phyloP scores from a whole-genome alignment of 2,113 vertebrate species.

The Nipponia nippon region DNA sequence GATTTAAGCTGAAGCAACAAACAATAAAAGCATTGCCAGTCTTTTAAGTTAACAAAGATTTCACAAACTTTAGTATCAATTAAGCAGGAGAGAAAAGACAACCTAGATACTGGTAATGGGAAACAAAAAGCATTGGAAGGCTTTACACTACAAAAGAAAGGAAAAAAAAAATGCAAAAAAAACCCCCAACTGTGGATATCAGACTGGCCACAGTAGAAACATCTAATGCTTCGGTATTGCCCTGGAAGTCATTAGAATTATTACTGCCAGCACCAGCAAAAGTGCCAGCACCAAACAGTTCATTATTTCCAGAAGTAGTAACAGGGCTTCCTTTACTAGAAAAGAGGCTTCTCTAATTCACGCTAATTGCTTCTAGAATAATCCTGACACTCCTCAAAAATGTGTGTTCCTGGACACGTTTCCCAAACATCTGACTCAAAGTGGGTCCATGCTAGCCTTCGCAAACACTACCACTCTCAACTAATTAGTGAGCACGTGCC shows the following conservation, averaged over 20 bases:
- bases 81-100: neutral
- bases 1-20: neutral
- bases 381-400: neutral
- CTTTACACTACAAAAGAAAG: neutral
- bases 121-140: neutral
- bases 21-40: neutral
- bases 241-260: slow-evolving; percentile 13
- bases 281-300: slow-evolving; percentile 29
- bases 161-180: too few relatives aligned
- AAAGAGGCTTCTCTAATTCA: slow-evolving; percentile 6
- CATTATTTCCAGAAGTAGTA: slow-evolving; percentile 43
- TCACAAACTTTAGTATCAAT: neutral
- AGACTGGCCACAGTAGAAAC: neutral
- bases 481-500: fast-evolving
- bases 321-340: neutral
- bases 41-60: neutral
- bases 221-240: neutral
- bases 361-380: slow-evolving; percentile 51
- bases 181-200: neutral
- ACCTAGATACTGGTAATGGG: neutral
- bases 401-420: neutral
- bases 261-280: neutral
- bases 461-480: neutral
- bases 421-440: neutral
- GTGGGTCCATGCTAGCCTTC: neutral